Conservation (phyloP, 2,113 vertebrate species). For the Dipodomys merriami region DNA sequence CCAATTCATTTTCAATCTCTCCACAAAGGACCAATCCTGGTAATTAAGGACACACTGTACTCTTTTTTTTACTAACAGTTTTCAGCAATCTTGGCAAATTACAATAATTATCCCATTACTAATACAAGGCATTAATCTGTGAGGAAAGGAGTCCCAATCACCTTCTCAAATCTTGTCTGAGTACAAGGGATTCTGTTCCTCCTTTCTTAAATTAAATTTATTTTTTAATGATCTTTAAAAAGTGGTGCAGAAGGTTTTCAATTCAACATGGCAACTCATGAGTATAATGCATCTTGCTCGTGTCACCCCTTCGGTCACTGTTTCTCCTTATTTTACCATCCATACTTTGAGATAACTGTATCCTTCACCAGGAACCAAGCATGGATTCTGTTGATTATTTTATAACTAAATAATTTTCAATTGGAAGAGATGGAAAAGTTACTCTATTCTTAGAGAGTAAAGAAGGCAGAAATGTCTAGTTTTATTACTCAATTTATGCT, state of each 20-base stretch:
- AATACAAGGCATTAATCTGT: not conserved
- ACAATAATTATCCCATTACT: not conserved
- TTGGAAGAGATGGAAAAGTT: not conserved
- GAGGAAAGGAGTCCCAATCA: not conserved
- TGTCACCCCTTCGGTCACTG: no score
- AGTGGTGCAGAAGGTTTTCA: no score
- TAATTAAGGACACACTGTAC: not conserved
- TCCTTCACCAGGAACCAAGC: not conserved
- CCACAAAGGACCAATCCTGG: not conserved
- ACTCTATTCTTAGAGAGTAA: not conserved
- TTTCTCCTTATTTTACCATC: no score
- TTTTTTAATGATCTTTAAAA: no score
- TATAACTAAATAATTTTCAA: slow-evolving; percentile 31
- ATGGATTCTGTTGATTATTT: not conserved
- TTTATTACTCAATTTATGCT: slow-evolving; percentile 6
- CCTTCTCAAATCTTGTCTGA: not conserved
- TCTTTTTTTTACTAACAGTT: not conserved
- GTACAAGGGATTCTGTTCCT: not conserved
- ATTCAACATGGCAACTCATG: no score
- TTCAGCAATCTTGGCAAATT: not conserved
- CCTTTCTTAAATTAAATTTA: not conserved
- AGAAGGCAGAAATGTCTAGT: not conserved
- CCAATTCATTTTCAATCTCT: not conserved
- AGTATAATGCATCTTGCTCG: no score
- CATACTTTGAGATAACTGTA: not conserved